Base-by-base conservation (phyloP, 2,113 vertebrate genomes). In the Benitochromis conjunctus region DNA sequence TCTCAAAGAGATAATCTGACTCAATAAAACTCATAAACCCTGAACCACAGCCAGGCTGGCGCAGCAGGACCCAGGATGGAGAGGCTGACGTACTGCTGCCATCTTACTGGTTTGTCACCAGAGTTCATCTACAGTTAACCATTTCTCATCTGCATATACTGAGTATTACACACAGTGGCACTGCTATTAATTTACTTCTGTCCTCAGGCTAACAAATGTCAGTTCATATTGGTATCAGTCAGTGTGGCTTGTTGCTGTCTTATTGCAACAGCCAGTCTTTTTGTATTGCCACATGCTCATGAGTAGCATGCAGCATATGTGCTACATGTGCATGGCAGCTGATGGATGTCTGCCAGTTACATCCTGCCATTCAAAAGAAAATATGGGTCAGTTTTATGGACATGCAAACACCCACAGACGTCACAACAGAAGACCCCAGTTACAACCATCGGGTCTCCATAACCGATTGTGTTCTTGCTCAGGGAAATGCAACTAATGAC, bases 151-250 rank as follows among this genome's bases (percentile, higher is more conserved):
- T 38, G n/a, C 53, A 10, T 2, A 78, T 7, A 21, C 31, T 2
- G 51, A 24, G 38, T 2, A 9, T 24, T 24, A 24, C 77, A 56
- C 21, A 26, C 2, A 36, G 29, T 14, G 18, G 5, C 5, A 19
- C 34, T 71, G 41, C 66, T 10, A 71, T 18, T 16, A 26, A 6
- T 71, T 18, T 24, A 46, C 8, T 26, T 46, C 64, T 46, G 38
- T 18, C 13, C 38, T 26, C 38, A 26, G 38, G 38, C 7, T 71
- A 71, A 16, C 38, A 26, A 6, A 0, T 26, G 64, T 1, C 13
- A 26, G 38, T 21, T 26, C 8, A 0, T 46, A 6, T 12, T 78
- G 31, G 4, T 54, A 2, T 53, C 5, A 1, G 74, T 9, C 48
- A 36, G 13, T 14, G 24, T 1, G 2, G 5, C 21, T 46, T 26